Evolutionary conservation across 2,888 invertebrate species (phyloP), one percentile per base, ranked within the genome.

Genomic region (Malthinus seriepunctatus): DNA sequence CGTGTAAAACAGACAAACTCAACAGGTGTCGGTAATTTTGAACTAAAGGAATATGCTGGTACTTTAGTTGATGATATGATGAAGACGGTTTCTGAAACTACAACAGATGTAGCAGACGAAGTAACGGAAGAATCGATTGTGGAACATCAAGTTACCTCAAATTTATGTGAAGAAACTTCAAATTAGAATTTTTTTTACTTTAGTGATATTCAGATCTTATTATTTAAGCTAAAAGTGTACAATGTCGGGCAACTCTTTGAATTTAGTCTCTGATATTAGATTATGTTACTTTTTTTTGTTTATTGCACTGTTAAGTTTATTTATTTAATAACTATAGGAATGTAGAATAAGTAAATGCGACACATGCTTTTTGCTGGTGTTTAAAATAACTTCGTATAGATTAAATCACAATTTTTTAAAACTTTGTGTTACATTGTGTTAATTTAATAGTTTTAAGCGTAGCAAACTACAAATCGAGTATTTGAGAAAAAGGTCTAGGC

Each of bases 51-150:
- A 59, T 80, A 73, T 67, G 80, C 79, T 2, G 78, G 76, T 32
- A 74, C 70, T 56, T 66, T 80, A 23, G 79, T 79, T 1, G 79
- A 80, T 65, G 79, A 75, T 6, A 79, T 78, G 7, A 77, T 80
- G 23, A 75, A 73, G 65, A 78, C 74, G 1, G 75, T 78, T 6
- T 75, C 77, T 4, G 78, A 78, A 58, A 67, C 62, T 8, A 63
- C 63, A 23, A 51, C 60, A 10, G 67, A 69, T 37, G 34, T 62
- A 9, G 63, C 62, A 65, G 15, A 12, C 10, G 50, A 48, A 33
- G 11, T 34, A 23, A 23, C 23, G 23, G 23, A 23, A 23, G 23
- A 23, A 23, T 23, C 5, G 23, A 23, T 23, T 23, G 23, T 23
- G 5, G 23, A 23, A 5, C 2, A 23, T 5, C 3, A 23, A 23